Evolutionary conservation across 2,888 invertebrate genomes (phyloP).

Genomic region (Entomobrya multifasciata): DNA sequence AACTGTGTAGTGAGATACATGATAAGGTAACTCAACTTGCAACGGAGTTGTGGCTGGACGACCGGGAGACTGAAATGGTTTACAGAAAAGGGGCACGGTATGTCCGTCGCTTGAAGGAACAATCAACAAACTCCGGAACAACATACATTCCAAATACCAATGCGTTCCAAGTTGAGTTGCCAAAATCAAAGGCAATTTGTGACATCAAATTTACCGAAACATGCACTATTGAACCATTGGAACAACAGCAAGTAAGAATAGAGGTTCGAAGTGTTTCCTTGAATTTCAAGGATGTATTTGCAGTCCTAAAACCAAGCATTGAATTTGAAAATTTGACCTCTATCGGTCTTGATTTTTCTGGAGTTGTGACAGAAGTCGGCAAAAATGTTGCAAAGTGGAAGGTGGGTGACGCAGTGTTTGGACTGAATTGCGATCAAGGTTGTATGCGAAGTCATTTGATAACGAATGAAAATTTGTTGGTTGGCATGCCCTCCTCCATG

Average conservation of each 20-base stretch:
- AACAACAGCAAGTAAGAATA: background rate
- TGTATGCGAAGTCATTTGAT: background rate
- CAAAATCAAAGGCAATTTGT: background rate
- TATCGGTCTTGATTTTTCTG: slow-evolving; percentile 43
- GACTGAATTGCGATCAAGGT: too few relatives aligned
- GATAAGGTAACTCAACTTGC: background rate
- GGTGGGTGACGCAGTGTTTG: slow-evolving; percentile 18
- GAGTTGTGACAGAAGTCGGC: slow-evolving; percentile 41
- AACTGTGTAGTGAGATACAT: background rate
- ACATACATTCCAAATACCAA: background rate
- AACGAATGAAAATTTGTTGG: background rate
- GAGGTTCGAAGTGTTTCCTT: background rate
- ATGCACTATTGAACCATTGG: too few relatives aligned
- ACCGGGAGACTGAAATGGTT: slow-evolving; percentile 31
- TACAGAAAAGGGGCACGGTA: background rate
- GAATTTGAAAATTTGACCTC: background rate
- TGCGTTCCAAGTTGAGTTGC: background rate
- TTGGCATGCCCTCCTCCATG: slow-evolving; percentile 40
- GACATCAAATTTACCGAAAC: background rate
- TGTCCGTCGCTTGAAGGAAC: background rate
- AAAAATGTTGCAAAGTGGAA: background rate
- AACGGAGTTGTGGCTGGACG: slow-evolving; percentile 22
- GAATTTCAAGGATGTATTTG: slow-evolving; percentile 32
- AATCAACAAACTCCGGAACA: background rate
- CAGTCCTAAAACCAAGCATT: background rate